Base-by-base conservation (phyloP, 2,888 invertebrate genomes). In the Noctua janthina region DNA sequence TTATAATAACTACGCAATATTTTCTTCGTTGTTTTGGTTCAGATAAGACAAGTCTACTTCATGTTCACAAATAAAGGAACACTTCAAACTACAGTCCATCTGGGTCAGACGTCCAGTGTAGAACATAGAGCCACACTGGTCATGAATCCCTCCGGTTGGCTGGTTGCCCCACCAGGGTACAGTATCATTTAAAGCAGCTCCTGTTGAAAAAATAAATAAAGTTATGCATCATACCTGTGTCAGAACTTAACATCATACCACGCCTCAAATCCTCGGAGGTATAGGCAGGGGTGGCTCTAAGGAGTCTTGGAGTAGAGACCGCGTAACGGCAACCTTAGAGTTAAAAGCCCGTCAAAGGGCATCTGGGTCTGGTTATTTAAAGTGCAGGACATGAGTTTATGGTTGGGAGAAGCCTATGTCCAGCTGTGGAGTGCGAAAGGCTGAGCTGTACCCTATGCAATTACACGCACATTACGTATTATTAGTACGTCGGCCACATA, bases 91-190 rank as follows among this genome's bases (percentile, higher is more conserved):
- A 13, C 80, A 80, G n/a, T 80, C 51, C 0, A 80, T 35, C n/a
- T 83, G 80, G 49, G n/a, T 83, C 17, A 80, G 15, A 2, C 66
- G 67, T 8, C 80, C 80, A 11, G 43, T 68, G 59, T 80, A 80
- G 51, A 80, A 80, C 83, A 80, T 80, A 8, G 80, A 49, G 15
- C 80, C 80, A 76, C 80, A 80, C 20, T 83, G 80, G n/a, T 80
- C 80, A 59, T 59, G 15, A 15, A 1, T 59, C 51, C 80, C 80
- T 67, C 1, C 59, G 0, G 3, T 59, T 5, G 67, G 77, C 6
- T 23, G 67, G 10, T 15, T 51, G 3, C 67, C n/a, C 83, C 83
- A 80, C 77, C 59, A 83, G 17, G 13, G 8, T 8, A 76, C 3
- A 39, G 35, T 68, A 8, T 17, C 20, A 20, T 83, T 83, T 20